Evolutionary conservation across 2,888 invertebrate genomes (phyloP), one percentile per base, ranked within the genome.

Genomic region (Agriotes lineatus): DNA sequence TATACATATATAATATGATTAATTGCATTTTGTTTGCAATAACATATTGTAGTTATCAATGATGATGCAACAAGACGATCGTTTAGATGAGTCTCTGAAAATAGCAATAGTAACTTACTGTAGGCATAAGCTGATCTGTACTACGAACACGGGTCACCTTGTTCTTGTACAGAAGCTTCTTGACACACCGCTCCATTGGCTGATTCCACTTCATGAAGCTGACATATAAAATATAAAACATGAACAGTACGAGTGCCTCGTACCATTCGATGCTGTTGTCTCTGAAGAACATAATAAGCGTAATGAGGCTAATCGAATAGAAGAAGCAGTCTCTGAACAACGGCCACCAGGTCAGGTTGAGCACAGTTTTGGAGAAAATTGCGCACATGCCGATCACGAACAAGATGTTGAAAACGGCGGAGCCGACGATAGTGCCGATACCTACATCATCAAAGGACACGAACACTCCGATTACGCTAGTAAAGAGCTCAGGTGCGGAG

Each of bases 311-410:
- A 85, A 93, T 87, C 84, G 96, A 96, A 88, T 98, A 98, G 89
- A 98, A 98, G 81, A 93, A 90, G 86, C 97, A 96, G 88, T 98
- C 97, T 81, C 97, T 93, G 87, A 98, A 97, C 78, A 98, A 88
- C 79, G 97, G 97, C 97, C 97, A 98, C 97, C 97, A 98, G 77
- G 97, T 98, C 78, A 98, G 89, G 76, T 94, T 89, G 67, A 97
- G 90, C 77, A 96, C 93, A 73, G 95, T 95, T 83, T 93, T 93
- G 80, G 96, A 96, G 88, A 97, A 96, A 78, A 97, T 88, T 83
- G 97, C 97, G 88, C 97, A 98, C 93, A 97, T 97, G 82, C 97
- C 97, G 86, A 98, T 97, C 85, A 98, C 97, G 88, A 98, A 98
- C 73, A 97, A 89, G 81, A 98, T 97, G 88, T 98, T 98, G 86